Base-by-base conservation (phyloP, 2,797 vertebrate genomes). In the Aratinga solstitialis region DNA sequence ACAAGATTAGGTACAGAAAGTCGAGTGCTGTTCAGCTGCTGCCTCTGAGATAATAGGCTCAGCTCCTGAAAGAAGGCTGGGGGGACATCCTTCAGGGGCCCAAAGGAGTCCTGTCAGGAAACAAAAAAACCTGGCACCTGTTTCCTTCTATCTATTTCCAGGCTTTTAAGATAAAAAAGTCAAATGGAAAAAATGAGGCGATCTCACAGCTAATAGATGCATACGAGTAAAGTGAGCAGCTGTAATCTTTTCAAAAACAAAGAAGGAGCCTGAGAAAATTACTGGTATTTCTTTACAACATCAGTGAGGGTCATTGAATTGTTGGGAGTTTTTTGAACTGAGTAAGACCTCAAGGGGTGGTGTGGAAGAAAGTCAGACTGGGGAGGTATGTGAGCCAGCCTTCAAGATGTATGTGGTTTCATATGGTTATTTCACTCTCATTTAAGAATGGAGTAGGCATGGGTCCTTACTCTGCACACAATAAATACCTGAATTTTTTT, bases 201-300 rank as follows among this genome's bases (percentile, higher is more conserved):
- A 91, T 78, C 86, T 80, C 63, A 91, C 40, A 94, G 43, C 58
- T 92, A 94, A 66, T 32, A 86, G 68, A 94, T 67, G 86, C 79
- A 93, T 19, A 18, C 23, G n/a, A 94, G 68, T 59, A 95, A 86
- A 79, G 15, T 0, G 2, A 91, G 42, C 85, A 88, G 87, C 77
- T 94, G 79, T 91, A 96, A 95, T 94, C 92, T 92, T 95, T 92
- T 93, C 19, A 90, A 95, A 95, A 97, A 95, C 83, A 96, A 91
- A 53, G 59, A 93, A 43, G 34, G 50, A 86, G 76, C 54, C 93
- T 92, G 93, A 94, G 90, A 96, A 96, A 95, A 92, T 84, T 79
- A 88, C 48, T 94, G 71, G 43, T 66, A 90, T 91, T 91, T 78
- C 82, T 94, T 86, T 86, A 86, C 29, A 83, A 58, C 26, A 78